phyloP scores from a whole-genome alignment of 1,140 invertebrate genomes.

The Samia ricini region DNA sequence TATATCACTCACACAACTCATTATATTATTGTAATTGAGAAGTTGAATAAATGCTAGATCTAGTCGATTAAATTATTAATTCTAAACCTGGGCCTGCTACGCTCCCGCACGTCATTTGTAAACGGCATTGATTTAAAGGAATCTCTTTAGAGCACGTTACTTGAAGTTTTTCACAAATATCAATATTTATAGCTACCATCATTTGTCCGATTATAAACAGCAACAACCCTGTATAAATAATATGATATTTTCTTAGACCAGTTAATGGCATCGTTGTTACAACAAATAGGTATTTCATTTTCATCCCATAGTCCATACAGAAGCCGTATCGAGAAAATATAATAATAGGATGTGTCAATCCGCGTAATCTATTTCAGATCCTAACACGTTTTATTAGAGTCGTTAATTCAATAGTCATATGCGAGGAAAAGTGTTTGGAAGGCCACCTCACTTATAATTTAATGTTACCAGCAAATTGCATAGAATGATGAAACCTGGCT shows the following conservation, averaged over 20 bases:
- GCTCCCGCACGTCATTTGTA: too few relatives aligned
- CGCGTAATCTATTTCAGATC: conserved; percentile 4
- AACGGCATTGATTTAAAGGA: too few relatives aligned
- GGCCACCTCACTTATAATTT: conserved; percentile 22
- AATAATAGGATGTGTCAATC: conserved; percentile 17
- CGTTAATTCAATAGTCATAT: neutral
- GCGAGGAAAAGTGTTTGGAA: conserved; percentile 4
- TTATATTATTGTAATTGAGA: too few relatives aligned
- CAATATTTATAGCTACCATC: too few relatives aligned
- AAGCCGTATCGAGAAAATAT: conserved; percentile 16
- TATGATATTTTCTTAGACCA: neutral
- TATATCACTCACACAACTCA: too few relatives aligned
- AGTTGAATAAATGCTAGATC: too few relatives aligned
- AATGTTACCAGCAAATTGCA: conserved; percentile 37
- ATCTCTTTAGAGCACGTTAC: too few relatives aligned
- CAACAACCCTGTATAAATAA: neutral
- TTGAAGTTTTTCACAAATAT: too few relatives aligned
- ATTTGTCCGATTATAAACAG: neutral
- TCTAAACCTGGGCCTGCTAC: too few relatives aligned
- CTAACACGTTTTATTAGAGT: conserved; percentile 11
- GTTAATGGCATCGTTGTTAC: neutral
- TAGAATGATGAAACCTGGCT: conserved; percentile 26
- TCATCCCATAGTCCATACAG: conserved; percentile 16
- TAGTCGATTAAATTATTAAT: too few relatives aligned
- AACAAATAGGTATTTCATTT: conserved; percentile 26